Evolutionary conservation across 2,113 vertebrate species (phyloP), one percentile per base, ranked within the genome.

Genomic region (Scortum barcoo): DNA sequence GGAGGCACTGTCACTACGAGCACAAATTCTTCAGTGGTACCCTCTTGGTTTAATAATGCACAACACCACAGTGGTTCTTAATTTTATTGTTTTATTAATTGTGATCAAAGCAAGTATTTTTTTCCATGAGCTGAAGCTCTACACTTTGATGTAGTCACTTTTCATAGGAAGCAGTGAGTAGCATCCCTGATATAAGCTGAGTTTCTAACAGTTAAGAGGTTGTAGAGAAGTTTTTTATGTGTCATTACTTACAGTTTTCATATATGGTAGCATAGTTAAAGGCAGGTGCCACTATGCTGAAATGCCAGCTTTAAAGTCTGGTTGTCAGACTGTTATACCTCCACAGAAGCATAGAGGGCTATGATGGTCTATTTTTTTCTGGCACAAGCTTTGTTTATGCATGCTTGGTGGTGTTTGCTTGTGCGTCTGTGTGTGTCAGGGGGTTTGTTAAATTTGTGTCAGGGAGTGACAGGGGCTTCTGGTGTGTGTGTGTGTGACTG

Each of bases 371-470:
- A 3, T 65, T 0, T 51, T 33, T 69, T 69, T 26, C 11, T 14
- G 26, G 19, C 58, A 13, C 7, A 3, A 63, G 44, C 24, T 4
- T 76, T 85, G 73, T 60, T 79, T 76, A 56, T 90, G 78, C 58
- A 65, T 51, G 36, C 68, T 46, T 56, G 67, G 44, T 83, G 42
- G 40, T 4, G 26, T 68, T 14, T 73, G 38, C 6, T 38, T 66
- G 40, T 61, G 20, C 68, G 77, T 87, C 8, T 77, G 75, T 63
- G 65, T 54, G 19, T 75, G 54, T 65, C 22, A 48, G 40, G 53
- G 24, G 84, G 78, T 70, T 80, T 79, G 80, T 86, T 81, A 44
- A 70, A 81, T 88, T 81, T 82, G 74, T 89, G 86, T 89, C 85
- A 81, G 70, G 66, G 73, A 78, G 72, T 67, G 72, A 88, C 68